Evolutionary conservation across 35 echinoderm and acorn worm species (phyloP), one percentile per base, ranked within the genome.

Genomic region (Ophioderma brevispina): DNA sequence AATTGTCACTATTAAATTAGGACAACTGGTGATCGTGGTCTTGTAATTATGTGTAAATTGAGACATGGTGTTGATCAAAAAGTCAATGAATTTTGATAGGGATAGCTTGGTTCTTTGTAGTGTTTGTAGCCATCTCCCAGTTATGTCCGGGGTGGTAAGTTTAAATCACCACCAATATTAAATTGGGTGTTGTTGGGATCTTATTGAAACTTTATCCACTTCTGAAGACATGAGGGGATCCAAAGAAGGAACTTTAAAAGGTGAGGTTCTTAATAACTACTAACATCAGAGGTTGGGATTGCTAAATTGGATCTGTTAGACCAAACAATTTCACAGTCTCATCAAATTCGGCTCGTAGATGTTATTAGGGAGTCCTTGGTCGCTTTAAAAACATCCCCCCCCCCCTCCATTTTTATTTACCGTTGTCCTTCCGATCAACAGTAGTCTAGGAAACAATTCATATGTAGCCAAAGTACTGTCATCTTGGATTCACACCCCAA

Each of bases 131-230:
- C 17, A 2, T 32, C 4, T 76, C 33, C 85, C 85, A 87, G 46
- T 87, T 39, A 87, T 87, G 33, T 87, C 46, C n/a, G n/a, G n/a
- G n/a, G n/a, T 37, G 85, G 85, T 76, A 76, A 35, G 35, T 87
- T 87, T 34, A 87, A 77, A 35, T 87, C 85, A 49, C 85, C 85
- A 76, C 55, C 85, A 1, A 87, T 76, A 77, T 31, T 39, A 77
- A 56, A 77, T 87, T 59, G 82, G 82, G 21, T 56, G 82, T 14
- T 55, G 19, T 13, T 50, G 34, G 34, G 23, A 85, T 85, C 14
- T 85, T 85, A 31, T 32, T 56, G 63, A 33, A 32, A 85, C 31
- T 35, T 70, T 85, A 33, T 19, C 37, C 32, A 64, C 42, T 17
- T 33, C 82, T 50, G 8, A 0, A 33, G 52, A 64, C 1, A 85